Evolutionary conservation across 2,888 invertebrate genomes (phyloP), one percentile per base, ranked within the genome.

Genomic region (Platycheirus albimanus): DNA sequence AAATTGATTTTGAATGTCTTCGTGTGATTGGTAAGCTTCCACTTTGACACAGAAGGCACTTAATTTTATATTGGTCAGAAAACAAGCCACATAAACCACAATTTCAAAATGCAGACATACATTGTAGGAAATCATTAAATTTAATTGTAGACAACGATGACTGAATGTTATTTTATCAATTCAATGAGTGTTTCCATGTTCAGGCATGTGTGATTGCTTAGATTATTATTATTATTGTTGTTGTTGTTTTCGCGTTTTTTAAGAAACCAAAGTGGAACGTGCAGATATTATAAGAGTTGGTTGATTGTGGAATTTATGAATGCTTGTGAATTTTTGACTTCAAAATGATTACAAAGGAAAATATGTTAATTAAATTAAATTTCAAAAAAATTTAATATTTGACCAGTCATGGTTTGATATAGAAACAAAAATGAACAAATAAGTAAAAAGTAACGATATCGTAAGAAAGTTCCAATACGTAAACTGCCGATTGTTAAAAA

Each of bases 91-190:
- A 28, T 28, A 3, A 41, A 41, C 4, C 15, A 67, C 28, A 15
- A 17, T 43, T 51, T 51, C 10, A 67, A 67, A 36, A 43, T 13
- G 24, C 43, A 43, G 19, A 11, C 17, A 17, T 67, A 58, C 64
- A 33, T 51, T 66, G 24, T 66, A 52, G 41, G 51, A 78, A 78
- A 52, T 70, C 28, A 54, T 70, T 47, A 63, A 63, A 36, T 67
- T 61, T 61, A 61, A 63, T 72, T 51, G 45, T 2, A 76, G 43
- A 52, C 45, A 61, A 36, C 13, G 20, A 30, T 28, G 11, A 36
- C 24, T 52, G 47, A 45, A 17, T 51, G 61, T 52, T 61, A 13
- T 43, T 67, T 51, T 51, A 43, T 51, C 6, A 24, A 54, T 58
- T 41, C 15, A 51, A 67, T 49, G 58, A 75, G 58, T 24, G 58